A percentile compares a stretch with the other conserved stretches of the same genome.
These are phyloP conservation scores for Corythoichthys haematopterus DNA, from an alignment of 2,113 vertebrate species.

Conservation along the genomic window DNA sequence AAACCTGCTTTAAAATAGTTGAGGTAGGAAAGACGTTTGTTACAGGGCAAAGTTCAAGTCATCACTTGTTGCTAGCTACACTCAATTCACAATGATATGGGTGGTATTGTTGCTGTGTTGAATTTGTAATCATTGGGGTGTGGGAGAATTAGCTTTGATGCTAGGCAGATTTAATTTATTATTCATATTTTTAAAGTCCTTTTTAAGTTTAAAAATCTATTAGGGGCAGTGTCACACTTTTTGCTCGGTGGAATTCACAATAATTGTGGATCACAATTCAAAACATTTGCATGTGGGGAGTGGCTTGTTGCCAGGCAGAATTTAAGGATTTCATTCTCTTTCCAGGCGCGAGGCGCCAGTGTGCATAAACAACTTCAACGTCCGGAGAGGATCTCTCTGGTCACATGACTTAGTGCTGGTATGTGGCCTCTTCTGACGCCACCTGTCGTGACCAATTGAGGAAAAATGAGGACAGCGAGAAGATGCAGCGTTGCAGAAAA, in stretches of 20 bases:
- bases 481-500: background rate
- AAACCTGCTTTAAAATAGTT: background rate
- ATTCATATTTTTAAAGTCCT: too few species aligned
- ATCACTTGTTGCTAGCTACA: too few species aligned
- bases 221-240: too few species aligned
- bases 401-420: slow-evolving; percentile 70
- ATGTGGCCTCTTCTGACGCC: slow-evolving; percentile 27
- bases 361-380: slow-evolving; percentile 64
- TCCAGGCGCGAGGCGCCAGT: slow-evolving; percentile 53
- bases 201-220: too few species aligned
- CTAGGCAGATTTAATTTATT: too few species aligned
- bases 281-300: background rate
- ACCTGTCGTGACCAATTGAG: background rate
- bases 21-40: too few species aligned
- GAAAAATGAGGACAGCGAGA: background rate
- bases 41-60: too few species aligned
- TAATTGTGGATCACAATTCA: background rate
- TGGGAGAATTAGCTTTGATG: too few species aligned
- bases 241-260: background rate
- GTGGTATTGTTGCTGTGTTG: too few species aligned
- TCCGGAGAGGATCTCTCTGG: slow-evolving; percentile 62
- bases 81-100: too few species aligned
- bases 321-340: slow-evolving; percentile 7
- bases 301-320: background rate
- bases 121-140: too few species aligned